Evolutionary conservation across 2,888 invertebrate species (phyloP).

Genomic region (Sinohyriopsis cumingii): DNA sequence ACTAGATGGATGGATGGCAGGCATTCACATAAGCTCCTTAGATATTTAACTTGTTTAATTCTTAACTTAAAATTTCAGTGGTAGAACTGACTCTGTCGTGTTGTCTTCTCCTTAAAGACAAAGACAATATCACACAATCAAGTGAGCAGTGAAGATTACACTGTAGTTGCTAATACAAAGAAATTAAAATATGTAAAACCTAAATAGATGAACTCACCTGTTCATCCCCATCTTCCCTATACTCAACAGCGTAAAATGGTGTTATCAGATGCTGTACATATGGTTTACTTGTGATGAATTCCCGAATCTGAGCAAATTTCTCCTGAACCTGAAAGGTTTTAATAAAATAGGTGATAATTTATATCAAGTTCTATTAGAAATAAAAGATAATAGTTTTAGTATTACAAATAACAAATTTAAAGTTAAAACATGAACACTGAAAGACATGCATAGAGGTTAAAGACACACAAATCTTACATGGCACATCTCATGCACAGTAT

Average conservation of each 20-base stretch:
- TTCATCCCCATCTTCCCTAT: constrained; percentile 38
- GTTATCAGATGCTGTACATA: constrained; percentile 69
- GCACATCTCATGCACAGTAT: no score
- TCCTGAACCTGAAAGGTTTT: constrained; percentile 59
- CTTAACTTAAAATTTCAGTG: no score
- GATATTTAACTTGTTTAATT: no score
- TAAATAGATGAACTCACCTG: constrained; percentile 31
- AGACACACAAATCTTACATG: no score
- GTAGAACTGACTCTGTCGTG: no score
- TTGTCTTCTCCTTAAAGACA: background rate
- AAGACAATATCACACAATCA: background rate
- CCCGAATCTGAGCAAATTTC: constrained; percentile 65
- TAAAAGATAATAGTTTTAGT: background rate
- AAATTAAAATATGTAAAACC: background rate
- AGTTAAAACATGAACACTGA: no score
- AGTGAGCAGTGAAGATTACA: background rate
- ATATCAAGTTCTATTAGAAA: background rate
- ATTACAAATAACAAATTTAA: background rate
- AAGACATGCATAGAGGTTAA: no score
- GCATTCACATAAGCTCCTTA: no score
- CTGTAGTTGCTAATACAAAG: background rate
- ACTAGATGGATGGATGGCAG: no score
- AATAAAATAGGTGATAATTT: background rate
- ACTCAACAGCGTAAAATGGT: constrained; percentile 70
- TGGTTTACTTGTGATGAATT: constrained; percentile 65